Conservation (phyloP, 2,888 invertebrate genomes). For the Cynaeus angustus region DNA sequence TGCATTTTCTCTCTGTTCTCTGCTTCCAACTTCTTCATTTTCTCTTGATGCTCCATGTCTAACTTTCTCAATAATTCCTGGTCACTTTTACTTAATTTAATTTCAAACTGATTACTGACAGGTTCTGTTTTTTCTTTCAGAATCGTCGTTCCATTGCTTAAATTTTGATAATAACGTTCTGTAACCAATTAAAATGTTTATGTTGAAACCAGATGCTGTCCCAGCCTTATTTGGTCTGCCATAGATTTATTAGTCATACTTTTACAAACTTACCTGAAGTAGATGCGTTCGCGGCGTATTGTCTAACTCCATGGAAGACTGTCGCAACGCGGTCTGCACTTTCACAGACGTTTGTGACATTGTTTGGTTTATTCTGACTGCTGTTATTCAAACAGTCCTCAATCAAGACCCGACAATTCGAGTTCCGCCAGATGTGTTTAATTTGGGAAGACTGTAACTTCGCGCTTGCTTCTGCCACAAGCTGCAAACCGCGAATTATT, state of each 20-base stretch:
- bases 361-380: slow-evolving; percentile 54
- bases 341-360: slow-evolving; percentile 73
- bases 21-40: slow-evolving; percentile 55
- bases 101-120: slow-evolving; percentile 61
- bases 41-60: slow-evolving; percentile 73
- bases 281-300: slow-evolving; percentile 71
- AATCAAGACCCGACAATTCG: slow-evolving; percentile 76
- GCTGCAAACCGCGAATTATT: slow-evolving; percentile 80
- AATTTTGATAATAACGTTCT: slow-evolving; percentile 33
- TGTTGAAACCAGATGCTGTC: slow-evolving; percentile 33
- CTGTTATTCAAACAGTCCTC: slow-evolving; percentile 56
- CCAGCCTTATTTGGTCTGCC: slow-evolving; percentile 37
- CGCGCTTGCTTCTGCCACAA: slow-evolving; percentile 79
- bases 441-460: slow-evolving; percentile 79
- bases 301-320: slow-evolving; percentile 81
- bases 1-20: slow-evolving; percentile 35
- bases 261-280: slow-evolving; percentile 53
- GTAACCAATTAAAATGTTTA: slow-evolving; percentile 16
- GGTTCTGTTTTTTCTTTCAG: slow-evolving; percentile 26
- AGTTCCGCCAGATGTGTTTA: slow-evolving; percentile 80
- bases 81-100: slow-evolving; percentile 73
- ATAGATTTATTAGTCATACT: slow-evolving; percentile 27
- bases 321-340: slow-evolving; percentile 78
- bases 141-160: slow-evolving; percentile 2
- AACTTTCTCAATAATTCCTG: slow-evolving; percentile 72